Percentiles rank a stretch among this genome's conserved stretches.
Evolutionary conservation across 1,140 invertebrate species (phyloP).

Genomic region (Drosophila littoralis): DNA sequence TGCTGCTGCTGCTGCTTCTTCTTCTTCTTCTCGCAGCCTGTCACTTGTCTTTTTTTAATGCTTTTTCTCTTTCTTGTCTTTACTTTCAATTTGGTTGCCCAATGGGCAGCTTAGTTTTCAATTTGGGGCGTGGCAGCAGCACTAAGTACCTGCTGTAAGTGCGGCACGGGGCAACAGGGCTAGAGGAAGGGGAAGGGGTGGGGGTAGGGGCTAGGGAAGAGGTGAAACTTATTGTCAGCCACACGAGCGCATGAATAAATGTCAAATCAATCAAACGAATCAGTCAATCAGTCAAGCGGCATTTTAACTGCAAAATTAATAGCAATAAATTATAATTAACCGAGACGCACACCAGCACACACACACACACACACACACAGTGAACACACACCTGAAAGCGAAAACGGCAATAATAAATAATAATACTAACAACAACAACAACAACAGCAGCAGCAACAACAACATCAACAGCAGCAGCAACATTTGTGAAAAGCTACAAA

Average conservation of each 20-base stretch:
- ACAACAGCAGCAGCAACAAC: conserved; percentile 19
- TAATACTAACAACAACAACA: conserved; percentile 28
- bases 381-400: conserved; percentile 39
- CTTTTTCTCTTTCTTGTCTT: neutral
- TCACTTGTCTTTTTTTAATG: conserved; percentile 7
- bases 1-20: conserved; percentile 30
- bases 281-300: conserved; percentile 25
- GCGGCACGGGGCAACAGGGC: neutral
- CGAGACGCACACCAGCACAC: conserved; percentile 9
- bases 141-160: neutral
- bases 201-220: neutral
- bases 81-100: conserved; percentile 26
- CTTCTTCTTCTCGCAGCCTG: conserved; percentile 40
- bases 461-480: conserved; percentile 19
- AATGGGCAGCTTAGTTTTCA: neutral
- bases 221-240: conserved; percentile 5
- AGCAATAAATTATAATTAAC: conserved; percentile 48
- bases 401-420: conserved; percentile 45
- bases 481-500: conserved; percentile 21
- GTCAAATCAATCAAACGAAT: conserved; percentile 41
- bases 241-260: conserved; percentile 1
- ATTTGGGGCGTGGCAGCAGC: conserved; percentile 14
- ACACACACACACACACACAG: neutral
- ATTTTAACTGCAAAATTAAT: conserved; percentile 29
- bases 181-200: neutral